A percentile compares a stretch with the other conserved stretches of the same genome.
Evolutionary conservation across 2,113 vertebrate species (phyloP).

Genomic region (Varanus salvator): DNA sequence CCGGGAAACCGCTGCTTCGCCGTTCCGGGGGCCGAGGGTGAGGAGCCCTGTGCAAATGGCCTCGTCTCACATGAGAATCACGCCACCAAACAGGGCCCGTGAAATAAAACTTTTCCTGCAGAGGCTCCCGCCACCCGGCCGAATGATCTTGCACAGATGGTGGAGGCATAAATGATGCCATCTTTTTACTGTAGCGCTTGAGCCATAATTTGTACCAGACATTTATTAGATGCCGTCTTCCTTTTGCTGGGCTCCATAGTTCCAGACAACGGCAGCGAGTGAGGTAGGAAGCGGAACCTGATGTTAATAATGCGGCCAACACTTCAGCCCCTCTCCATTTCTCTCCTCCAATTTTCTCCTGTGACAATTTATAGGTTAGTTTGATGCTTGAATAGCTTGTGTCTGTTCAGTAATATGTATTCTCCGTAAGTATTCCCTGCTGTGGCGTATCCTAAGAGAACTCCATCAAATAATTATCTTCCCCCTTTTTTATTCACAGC

Average conservation of each 20-base stretch:
- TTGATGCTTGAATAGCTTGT: slow-evolving; percentile 75
- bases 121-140: slow-evolving; percentile 56
- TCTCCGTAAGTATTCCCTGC: slow-evolving; percentile 79
- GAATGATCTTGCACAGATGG: slow-evolving; percentile 74
- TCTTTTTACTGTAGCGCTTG: slow-evolving; percentile 69
- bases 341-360: slow-evolving; percentile 72
- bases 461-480: slow-evolving; percentile 85
- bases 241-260: slow-evolving; percentile 54
- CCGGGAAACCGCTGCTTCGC: not conserved
- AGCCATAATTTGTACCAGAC: slow-evolving; percentile 75
- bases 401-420: slow-evolving; percentile 77
- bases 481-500: slow-evolving; percentile 81
- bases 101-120: slow-evolving; percentile 53
- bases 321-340: slow-evolving; percentile 68
- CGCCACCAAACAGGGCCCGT: not conserved
- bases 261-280: slow-evolving; percentile 53
- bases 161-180: slow-evolving; percentile 70
- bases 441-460: slow-evolving; percentile 81
- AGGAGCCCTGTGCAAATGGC: not conserved
- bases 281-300: slow-evolving; percentile 58
- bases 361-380: slow-evolving; percentile 78
- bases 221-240: slow-evolving; percentile 71
- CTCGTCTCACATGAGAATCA: not conserved
- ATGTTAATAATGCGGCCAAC: slow-evolving; percentile 60
- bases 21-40: rapidly evolving